Base-by-base conservation (phyloP, 2,888 invertebrate genomes). In the Galerucella nymphaeae region DNA sequence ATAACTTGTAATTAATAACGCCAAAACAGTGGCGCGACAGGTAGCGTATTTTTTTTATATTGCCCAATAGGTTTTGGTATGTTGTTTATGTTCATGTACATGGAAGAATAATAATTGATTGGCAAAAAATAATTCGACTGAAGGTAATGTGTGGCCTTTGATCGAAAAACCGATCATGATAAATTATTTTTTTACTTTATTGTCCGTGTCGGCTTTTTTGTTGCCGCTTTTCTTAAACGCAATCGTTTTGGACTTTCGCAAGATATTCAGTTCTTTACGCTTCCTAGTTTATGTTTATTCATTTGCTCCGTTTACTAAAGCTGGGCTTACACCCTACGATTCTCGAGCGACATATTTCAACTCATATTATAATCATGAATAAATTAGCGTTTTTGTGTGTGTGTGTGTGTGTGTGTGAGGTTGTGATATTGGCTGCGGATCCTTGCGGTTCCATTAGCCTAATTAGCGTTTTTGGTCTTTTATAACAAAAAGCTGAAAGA, bases 1-100 rank as follows among this genome's bases (percentile, higher is more conserved):
- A 74, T 68, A 73, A 62, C 62, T 42, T 23, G 62, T 69, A 69
- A 69, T 69, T 69, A 69, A 69, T 69, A 55, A 45, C 20, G 42
- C 55, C 38, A 41, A 68, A 61, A 45, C 69, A 69, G 50, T 62
- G 69, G 69, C 62, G 69, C 18, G 20, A 65, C 38, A 38, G 20
- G 64, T 38, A 64, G 64, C 16, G 14, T 59, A n/a, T 53, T 63
- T 53, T n/a, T 18, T 45, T 10, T 53, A 53, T 16, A 53, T 18
- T 8, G 18, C 18, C 53, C 10, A 53, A 53, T 53, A 53, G 18
- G 8, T 53, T 53, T 53, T 53, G 53, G 18, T 53, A 16, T 53
- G 16, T 18, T 53, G 53, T 53, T 53, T 18, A 16, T 53, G 53
- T 18, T 53, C n/a, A 48, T 48, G 53, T 10, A 53, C 11, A 18